Conservation (phyloP, 1,140 invertebrate genomes). For the Halesus radiatus region DNA sequence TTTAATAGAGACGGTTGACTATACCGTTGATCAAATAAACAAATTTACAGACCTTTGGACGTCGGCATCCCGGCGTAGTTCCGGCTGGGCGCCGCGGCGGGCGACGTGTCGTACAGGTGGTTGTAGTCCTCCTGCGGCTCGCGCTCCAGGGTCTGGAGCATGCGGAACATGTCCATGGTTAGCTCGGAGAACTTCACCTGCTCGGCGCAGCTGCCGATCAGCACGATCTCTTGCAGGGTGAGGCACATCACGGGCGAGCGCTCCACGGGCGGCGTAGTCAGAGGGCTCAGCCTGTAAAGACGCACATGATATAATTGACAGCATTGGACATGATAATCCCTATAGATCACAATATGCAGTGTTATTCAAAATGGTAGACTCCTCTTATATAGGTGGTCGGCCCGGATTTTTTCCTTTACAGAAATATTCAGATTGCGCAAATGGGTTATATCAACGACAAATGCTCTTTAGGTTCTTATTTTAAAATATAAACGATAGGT, state of each 20-base stretch:
- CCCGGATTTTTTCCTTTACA: too few species aligned
- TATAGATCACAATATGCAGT: too few species aligned
- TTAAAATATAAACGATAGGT: too few species aligned
- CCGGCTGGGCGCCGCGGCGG: constrained; percentile 77
- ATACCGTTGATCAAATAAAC: too few species aligned
- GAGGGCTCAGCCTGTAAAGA: constrained; percentile 79
- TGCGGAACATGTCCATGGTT: constrained; percentile 98
- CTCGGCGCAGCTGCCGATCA: constrained; percentile 93
- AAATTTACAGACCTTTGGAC: constrained; percentile 57
- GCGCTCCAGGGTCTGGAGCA: constrained; percentile 94
- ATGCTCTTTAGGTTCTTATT: too few species aligned
- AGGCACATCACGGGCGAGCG: constrained; percentile 88
- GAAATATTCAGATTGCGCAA: too few species aligned
- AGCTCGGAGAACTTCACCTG: constrained; percentile 98
- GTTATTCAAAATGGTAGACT: too few species aligned
- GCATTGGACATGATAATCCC: too few species aligned
- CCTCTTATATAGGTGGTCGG: too few species aligned
- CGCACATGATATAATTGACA: too few species aligned
- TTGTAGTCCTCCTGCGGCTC: constrained; percentile 89
- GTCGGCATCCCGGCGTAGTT: constrained; percentile 59
- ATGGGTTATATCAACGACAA: too few species aligned
- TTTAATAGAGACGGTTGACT: too few species aligned
- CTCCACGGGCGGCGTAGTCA: constrained; percentile 90
- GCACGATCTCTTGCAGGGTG: constrained; percentile 93
- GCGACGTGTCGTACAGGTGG: constrained; percentile 89